phyloP scores from a whole-genome alignment of 2,797 vertebrate species.

The Mallotus villosus region DNA sequence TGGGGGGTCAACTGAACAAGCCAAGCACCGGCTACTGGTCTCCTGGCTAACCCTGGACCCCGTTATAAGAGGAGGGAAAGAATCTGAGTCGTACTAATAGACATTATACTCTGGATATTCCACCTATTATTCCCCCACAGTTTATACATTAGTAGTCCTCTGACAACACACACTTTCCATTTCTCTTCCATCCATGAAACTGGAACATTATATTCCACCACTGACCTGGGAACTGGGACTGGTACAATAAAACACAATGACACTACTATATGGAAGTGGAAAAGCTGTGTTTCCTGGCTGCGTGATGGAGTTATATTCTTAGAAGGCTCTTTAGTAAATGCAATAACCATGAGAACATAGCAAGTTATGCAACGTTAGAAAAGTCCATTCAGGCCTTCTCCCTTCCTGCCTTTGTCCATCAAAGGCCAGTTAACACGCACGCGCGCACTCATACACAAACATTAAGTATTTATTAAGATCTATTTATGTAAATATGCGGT shows the following conservation, averaged over 20 bases:
- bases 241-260: constrained; percentile 22
- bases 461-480: constrained; percentile 11
- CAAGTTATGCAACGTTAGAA: constrained; percentile 76
- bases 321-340: constrained; percentile 51
- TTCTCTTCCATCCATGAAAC: too few species aligned
- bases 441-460: constrained; percentile 39
- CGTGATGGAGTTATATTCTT: constrained; percentile 64
- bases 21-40: too few species aligned
- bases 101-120: too few species aligned
- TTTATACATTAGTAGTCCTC: too few species aligned
- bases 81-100: too few species aligned
- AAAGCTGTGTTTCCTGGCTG: constrained; percentile 34
- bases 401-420: constrained; percentile 82
- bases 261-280: constrained; percentile 45
- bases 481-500: too few species aligned
- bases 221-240: background rate
- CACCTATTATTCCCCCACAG: too few species aligned
- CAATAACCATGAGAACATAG: constrained; percentile 69
- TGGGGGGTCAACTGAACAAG: too few species aligned
- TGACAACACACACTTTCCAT: too few species aligned
- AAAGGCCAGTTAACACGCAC: constrained; percentile 40
- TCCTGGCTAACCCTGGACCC: too few species aligned
- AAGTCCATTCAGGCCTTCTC: constrained; percentile 75
- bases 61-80: too few species aligned
- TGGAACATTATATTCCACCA: too few species aligned